A percentile compares a stretch with the other conserved stretches of the same genome.
Evolutionary conservation across 2,888 invertebrate species (phyloP).

Genomic region (Standfussiana lucernea): DNA sequence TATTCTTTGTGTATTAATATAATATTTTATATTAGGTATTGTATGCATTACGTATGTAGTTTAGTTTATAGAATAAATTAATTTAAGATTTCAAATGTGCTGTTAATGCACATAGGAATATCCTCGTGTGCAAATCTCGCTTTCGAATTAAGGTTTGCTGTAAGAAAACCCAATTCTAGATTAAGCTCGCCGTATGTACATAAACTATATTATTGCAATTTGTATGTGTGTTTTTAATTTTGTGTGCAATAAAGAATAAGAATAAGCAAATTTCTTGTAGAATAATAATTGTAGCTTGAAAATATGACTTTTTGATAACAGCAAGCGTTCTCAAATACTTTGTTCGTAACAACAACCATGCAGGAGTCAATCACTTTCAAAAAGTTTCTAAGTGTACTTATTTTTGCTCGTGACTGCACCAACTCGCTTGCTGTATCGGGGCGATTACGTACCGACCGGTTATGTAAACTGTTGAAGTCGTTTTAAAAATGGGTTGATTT

Average conservation of each 20-base stretch:
- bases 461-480: constrained; percentile 28
- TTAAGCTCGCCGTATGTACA: neutral
- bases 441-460: constrained; percentile 28
- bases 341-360: neutral
- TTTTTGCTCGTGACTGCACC: neutral
- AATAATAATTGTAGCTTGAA: neutral
- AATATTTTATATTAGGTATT: neutral
- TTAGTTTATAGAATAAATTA: neutral
- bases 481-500: constrained; percentile 16
- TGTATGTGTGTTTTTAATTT: neutral
- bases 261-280: neutral
- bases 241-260: neutral
- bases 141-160: neutral
- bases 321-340: neutral
- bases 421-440: neutral
- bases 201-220: neutral
- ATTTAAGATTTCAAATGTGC: neutral
- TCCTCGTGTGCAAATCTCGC: neutral
- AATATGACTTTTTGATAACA: neutral
- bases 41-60: neutral
- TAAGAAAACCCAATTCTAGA: neutral
- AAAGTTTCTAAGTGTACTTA: neutral
- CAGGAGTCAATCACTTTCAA: neutral
- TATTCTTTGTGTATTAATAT: too few relatives aligned
- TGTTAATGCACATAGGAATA: neutral